phyloP scores from a whole-genome alignment of 92 coral and sea anemone genomes.

The Phenganax marumi region DNA sequence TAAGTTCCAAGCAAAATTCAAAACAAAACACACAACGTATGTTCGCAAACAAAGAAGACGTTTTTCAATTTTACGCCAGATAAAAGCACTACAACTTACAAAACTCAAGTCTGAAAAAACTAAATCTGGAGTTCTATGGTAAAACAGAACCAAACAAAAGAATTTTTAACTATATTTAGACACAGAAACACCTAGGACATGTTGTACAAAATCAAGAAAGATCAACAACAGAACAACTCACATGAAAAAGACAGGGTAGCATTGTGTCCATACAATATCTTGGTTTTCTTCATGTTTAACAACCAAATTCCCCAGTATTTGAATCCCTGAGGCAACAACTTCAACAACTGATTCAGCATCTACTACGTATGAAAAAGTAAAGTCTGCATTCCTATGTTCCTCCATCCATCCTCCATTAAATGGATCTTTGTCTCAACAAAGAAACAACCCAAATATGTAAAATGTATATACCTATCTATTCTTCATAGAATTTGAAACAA shows the following conservation, averaged over 20 bases:
- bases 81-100: no score
- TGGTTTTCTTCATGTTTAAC: constrained; percentile 63
- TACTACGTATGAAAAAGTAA: no score
- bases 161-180: background rate
- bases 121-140: background rate
- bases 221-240: constrained; percentile 39
- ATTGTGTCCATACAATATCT: constrained; percentile 69
- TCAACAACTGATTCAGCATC: constrained; percentile 41
- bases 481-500: no score
- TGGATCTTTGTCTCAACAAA: no score
- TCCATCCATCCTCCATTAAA: no score
- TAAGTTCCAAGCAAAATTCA: background rate
- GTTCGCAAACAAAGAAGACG: background rate
- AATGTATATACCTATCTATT: no score
- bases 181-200: no score
- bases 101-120: no score
- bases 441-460: no score
- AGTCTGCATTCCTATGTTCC: no score
- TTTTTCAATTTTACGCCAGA: background rate
- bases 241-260: constrained; percentile 78
- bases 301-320: constrained; percentile 81
- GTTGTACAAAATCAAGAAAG: no score
- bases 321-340: constrained; percentile 71
- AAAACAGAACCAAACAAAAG: background rate
- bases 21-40: background rate